Conservation (phyloP, 2,113 vertebrate species). For the Rhinolophus ferrumequinum region DNA sequence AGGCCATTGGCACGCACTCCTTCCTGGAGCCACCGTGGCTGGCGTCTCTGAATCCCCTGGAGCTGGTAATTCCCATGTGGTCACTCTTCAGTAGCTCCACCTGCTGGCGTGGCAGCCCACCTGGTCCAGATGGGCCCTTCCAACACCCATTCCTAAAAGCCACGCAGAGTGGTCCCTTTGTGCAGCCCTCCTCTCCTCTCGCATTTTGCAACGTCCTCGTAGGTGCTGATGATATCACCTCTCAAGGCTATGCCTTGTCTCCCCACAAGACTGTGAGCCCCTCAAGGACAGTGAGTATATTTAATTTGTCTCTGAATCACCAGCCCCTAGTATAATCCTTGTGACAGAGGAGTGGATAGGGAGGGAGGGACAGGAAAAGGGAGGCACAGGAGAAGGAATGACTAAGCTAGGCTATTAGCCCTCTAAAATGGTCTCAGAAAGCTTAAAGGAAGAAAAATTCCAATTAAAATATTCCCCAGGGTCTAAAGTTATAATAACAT, state of each 20-base stretch:
- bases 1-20: fast-evolving
- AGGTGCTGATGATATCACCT: no score
- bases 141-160: not conserved
- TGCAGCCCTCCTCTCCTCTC: not conserved
- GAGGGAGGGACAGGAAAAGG: fast-evolving
- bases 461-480: not conserved
- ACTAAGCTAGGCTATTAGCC: not conserved
- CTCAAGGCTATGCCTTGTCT: fast-evolving
- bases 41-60: fast-evolving
- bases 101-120: not conserved
- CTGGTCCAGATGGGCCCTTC: fast-evolving
- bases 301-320: not conserved
- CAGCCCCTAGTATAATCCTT: not conserved
- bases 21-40: no score
- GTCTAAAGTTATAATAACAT: not conserved
- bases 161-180: fast-evolving
- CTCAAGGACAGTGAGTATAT: no score
- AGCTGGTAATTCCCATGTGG: not conserved
- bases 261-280: no score
- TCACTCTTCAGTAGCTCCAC: fast-evolving
- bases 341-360: not conserved
- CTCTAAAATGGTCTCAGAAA: not conserved
- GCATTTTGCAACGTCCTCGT: fast-evolving
- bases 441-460: not conserved
- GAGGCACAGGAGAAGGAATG: fast-evolving